phyloP scores from a whole-genome alignment of 2,888 invertebrate genomes.

The Sesamia inferens region DNA sequence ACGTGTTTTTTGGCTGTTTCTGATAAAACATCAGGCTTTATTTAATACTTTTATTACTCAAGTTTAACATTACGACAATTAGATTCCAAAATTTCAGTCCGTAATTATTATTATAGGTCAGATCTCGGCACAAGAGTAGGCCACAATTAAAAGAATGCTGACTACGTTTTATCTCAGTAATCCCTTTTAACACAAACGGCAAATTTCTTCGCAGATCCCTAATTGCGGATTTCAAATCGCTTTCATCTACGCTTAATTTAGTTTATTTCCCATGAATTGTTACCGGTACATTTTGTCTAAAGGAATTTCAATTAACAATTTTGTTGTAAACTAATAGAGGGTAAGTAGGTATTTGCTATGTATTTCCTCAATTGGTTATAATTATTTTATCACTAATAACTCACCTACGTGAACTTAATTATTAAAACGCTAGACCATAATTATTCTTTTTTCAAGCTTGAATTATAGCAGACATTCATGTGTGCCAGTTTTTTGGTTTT shows the following conservation, averaged over 20 bases:
- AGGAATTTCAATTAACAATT: slow-evolving; percentile 32
- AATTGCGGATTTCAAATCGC: slow-evolving; percentile 66
- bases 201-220: slow-evolving; percentile 62
- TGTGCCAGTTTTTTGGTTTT: background rate
- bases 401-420: background rate
- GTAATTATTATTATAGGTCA: slow-evolving; percentile 65
- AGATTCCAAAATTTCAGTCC: slow-evolving; percentile 45
- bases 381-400: background rate
- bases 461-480: background rate
- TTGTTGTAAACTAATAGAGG: background rate
- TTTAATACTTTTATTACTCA: background rate
- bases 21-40: background rate
- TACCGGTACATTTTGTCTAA: slow-evolving; percentile 40
- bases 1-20: too few species aligned
- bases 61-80: background rate
- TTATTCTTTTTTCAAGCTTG: slow-evolving; percentile 3
- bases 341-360: background rate
- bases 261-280: slow-evolving; percentile 63
- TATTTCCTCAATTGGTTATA: background rate
- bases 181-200: slow-evolving; percentile 64
- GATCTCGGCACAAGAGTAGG: slow-evolving; percentile 57
- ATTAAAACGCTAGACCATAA: too few species aligned
- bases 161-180: slow-evolving; percentile 67
- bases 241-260: slow-evolving; percentile 69
- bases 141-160: slow-evolving; percentile 70